Conservation (phyloP, 2,113 vertebrate genomes). For the Paratilapia polleni region DNA sequence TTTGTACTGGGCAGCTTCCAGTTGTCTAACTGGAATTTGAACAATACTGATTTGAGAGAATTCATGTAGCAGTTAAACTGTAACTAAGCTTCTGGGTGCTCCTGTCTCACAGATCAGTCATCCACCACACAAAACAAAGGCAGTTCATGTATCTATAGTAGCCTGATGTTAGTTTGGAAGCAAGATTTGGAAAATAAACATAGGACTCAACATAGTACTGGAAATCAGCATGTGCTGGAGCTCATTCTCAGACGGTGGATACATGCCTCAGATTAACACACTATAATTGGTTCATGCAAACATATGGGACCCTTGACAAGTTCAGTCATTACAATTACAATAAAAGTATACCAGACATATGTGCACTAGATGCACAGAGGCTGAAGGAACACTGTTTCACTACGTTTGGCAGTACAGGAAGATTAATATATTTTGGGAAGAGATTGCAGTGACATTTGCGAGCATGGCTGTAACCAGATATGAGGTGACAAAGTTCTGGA, state of each 20-base stretch:
- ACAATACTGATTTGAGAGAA: background rate
- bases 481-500: too few species aligned
- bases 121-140: background rate
- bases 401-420: background rate
- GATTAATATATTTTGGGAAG: background rate
- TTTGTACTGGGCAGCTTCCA: background rate
- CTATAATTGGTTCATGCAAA: background rate
- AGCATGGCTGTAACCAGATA: background rate
- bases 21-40: background rate
- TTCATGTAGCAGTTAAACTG: too few species aligned
- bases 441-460: background rate
- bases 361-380: background rate
- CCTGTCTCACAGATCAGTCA: too few species aligned
- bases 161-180: background rate
- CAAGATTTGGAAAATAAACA: background rate
- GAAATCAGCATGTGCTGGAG: background rate
- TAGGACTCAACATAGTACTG: background rate
- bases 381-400: background rate
- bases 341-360: background rate
- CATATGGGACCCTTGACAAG: background rate
- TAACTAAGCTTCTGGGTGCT: too few species aligned
- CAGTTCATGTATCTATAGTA: background rate
- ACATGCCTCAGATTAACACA: background rate
- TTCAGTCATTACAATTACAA: background rate
- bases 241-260: background rate